Evolutionary conservation across 2,113 vertebrate genomes (phyloP).

Genomic region (Tychaedon coryphoeus): DNA sequence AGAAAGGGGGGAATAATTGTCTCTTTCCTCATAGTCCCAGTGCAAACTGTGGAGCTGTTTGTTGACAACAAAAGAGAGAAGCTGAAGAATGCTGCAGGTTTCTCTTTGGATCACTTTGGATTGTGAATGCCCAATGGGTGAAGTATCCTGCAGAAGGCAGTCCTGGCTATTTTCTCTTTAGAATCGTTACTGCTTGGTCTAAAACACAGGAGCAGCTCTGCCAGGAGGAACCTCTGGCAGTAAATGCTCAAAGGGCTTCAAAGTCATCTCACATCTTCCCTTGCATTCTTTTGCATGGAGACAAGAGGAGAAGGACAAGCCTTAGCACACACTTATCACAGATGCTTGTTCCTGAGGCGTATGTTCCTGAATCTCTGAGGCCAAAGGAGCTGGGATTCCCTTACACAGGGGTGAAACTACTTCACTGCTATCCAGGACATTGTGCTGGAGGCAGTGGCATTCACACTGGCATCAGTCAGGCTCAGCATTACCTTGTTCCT

Average conservation of each 20-base stretch:
- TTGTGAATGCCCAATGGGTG: background rate
- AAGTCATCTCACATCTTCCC: background rate
- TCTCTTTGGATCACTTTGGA: background rate
- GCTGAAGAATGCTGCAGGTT: background rate
- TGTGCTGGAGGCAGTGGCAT: background rate
- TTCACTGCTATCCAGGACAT: background rate
- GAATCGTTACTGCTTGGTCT: background rate
- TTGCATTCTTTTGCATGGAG: background rate
- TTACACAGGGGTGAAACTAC: background rate
- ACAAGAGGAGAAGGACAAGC: background rate
- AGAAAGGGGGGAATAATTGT: background rate
- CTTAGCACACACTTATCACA: background rate
- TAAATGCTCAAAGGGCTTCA: background rate
- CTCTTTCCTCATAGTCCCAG: background rate
- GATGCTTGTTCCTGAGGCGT: background rate
- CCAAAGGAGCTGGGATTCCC: background rate
- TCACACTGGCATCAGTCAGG: background rate
- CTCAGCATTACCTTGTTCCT: background rate
- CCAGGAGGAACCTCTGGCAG: background rate
- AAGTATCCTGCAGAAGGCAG: background rate
- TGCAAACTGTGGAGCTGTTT: background rate
- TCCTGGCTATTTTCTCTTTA: background rate
- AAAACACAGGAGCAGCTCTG: background rate
- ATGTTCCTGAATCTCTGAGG: background rate
- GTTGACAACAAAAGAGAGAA: background rate